phyloP scores from a whole-genome alignment of 1,140 invertebrate species.

The Drosophila gunungcola region DNA sequence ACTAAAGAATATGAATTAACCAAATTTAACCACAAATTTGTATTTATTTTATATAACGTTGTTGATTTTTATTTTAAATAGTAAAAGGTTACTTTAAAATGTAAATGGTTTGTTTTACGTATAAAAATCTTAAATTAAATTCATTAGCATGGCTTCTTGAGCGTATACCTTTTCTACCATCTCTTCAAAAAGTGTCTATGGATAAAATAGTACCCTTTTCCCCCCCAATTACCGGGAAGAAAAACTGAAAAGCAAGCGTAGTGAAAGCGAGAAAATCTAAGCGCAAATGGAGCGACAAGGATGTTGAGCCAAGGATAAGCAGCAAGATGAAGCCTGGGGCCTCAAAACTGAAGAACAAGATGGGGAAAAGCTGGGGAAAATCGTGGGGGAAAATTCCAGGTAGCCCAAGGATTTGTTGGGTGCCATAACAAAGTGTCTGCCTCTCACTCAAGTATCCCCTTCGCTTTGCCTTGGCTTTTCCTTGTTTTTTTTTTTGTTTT shows the following conservation, averaged over 20 bases:
- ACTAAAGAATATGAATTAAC: no score
- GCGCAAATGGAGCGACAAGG: slow-evolving; percentile 70
- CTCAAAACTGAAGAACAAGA: not conserved
- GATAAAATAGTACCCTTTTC: not conserved
- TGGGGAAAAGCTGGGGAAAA: not conserved
- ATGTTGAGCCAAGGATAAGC: slow-evolving; percentile 50
- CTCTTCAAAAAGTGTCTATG: not conserved
- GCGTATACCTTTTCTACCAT: not conserved
- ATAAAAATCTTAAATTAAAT: no score
- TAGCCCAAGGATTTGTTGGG: slow-evolving; percentile 48
- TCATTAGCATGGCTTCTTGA: no score
- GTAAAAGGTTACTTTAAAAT: no score
- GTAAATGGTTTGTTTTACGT: no score
- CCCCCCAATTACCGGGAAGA: not conserved
- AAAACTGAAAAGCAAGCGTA: slow-evolving; percentile 26
- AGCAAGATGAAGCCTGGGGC: slow-evolving; percentile 33
- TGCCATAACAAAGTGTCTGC: slow-evolving; percentile 52
- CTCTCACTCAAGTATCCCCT: slow-evolving; percentile 41
- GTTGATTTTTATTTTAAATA: no score
- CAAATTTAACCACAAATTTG: no score
- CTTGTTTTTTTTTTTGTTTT: not conserved
- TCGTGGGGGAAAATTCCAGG: slow-evolving; percentile 31
- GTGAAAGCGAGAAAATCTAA: slow-evolving; percentile 66
- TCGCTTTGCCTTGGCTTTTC: slow-evolving; percentile 6
- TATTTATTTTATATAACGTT: no score